Evolutionary conservation across 2,888 invertebrate species (phyloP).

Genomic region (Xylophagus ater): DNA sequence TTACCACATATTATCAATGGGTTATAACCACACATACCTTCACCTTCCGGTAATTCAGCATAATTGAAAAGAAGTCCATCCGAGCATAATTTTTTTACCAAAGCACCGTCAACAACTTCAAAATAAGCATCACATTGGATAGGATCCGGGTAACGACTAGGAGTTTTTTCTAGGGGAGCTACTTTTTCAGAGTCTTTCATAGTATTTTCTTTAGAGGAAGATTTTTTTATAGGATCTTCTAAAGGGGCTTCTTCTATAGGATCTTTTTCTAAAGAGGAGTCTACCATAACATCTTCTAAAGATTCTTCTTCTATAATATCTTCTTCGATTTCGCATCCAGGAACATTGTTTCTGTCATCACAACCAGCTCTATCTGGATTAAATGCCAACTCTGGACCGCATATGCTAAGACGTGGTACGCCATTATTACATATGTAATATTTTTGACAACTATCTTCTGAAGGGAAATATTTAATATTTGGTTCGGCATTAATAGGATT

Average conservation of each 20-base stretch:
- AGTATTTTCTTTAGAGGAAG: too few species aligned
- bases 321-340: too few species aligned
- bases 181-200: too few species aligned
- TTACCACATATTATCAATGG: constrained; percentile 67
- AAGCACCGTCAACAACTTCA: constrained; percentile 57
- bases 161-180: too few species aligned
- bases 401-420: constrained; percentile 62
- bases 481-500: constrained; percentile 33
- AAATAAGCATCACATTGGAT: constrained; percentile 64
- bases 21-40: constrained; percentile 76
- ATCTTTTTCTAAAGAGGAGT: too few species aligned
- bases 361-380: constrained; percentile 62
- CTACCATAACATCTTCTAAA: too few species aligned
- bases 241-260: too few species aligned
- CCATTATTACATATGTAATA: constrained; percentile 69
- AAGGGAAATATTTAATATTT: constrained; percentile 31
- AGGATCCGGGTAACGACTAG: too few species aligned
- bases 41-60: constrained; percentile 49
- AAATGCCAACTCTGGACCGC: constrained; percentile 67
- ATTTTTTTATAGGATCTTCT: too few species aligned
- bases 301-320: too few species aligned
- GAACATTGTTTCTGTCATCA: constrained; percentile 41
- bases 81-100: constrained; percentile 63
- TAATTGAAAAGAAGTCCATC: constrained; percentile 73
- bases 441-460: constrained; percentile 61